These are phyloP conservation scores for Meleagris gallopavo DNA, from an alignment of 2,113 vertebrate species.

Conservation along the genomic window DNA sequence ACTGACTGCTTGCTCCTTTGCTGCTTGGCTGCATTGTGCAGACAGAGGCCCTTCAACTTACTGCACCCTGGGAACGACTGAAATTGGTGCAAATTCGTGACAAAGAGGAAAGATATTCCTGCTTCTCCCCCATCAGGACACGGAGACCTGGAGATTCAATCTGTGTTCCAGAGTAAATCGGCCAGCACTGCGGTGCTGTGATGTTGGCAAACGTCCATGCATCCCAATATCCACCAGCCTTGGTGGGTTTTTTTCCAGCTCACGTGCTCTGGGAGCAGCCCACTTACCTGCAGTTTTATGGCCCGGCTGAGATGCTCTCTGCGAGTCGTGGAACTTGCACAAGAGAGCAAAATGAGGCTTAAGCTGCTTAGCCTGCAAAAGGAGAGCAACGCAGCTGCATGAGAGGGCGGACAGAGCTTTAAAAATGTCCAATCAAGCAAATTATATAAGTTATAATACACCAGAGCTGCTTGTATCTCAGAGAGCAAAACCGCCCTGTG, in stretches of 20 bases:
- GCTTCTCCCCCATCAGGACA: fast-evolving
- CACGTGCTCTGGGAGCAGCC: too few species aligned
- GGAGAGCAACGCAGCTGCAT: not conserved
- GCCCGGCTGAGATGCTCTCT: fast-evolving
- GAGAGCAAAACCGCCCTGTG: not conserved
- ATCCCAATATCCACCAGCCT: not conserved
- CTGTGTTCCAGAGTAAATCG: not conserved
- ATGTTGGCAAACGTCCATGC: not conserved
- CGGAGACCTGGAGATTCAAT: not conserved
- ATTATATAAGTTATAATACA: not conserved
- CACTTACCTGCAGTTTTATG: not conserved
- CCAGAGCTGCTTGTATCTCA: not conserved
- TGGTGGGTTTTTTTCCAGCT: not conserved
- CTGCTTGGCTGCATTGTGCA: not conserved
- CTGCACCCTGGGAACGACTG: fast-evolving
- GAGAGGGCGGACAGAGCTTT: not conserved
- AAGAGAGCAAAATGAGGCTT: not conserved
- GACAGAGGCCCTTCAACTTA: not conserved
- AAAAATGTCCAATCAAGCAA: not conserved
- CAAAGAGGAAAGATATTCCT: not conserved
- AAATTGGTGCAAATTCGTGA: not conserved
- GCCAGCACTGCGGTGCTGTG: not conserved
- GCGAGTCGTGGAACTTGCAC: not conserved
- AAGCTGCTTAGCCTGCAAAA: not conserved
- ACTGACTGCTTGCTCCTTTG: not conserved